A percentile compares a stretch with the other conserved stretches of the same genome.
Conservation (phyloP, 1,140 invertebrate species). For the Diorhabda carinulata region DNA sequence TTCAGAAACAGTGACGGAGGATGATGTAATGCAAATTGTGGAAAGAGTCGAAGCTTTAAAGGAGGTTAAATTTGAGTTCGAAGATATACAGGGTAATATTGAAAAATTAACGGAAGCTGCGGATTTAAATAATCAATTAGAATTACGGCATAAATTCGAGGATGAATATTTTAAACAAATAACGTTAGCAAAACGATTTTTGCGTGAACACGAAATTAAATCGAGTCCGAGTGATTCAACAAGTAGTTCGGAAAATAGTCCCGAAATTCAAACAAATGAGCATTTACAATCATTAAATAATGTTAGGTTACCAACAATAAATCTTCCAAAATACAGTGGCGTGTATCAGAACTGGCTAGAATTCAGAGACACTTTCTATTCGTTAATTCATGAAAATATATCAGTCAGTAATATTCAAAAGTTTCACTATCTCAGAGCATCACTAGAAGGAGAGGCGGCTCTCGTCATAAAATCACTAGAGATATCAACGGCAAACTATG, state of each 20-base stretch:
- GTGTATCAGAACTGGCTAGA: constrained; percentile 10
- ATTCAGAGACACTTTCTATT: constrained; percentile 17
- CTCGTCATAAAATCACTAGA: constrained; percentile 17
- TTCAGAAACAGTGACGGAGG: background rate
- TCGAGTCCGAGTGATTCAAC: constrained; percentile 1
- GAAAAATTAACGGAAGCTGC: background rate
- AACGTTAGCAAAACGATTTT: constrained; percentile 12
- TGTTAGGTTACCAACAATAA: constrained; percentile 15
- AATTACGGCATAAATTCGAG: constrained; percentile 11
- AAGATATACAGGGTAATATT: constrained; percentile 13
- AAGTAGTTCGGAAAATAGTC: background rate
- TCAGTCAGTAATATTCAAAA: constrained; percentile 12
- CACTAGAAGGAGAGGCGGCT: constrained; percentile 19
- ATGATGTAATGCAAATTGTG: background rate
- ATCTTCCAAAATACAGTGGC: constrained; percentile 14
- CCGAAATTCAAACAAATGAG: background rate
- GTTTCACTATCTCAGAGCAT: constrained; percentile 21
- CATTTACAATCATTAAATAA: constrained; percentile 1
- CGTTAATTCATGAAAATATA: constrained; percentile 18
- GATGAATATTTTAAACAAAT: constrained; percentile 8
- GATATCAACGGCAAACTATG: constrained; percentile 21
- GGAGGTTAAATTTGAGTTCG: constrained; percentile 10
- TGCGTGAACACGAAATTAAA: constrained; percentile 5
- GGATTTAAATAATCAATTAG: constrained; percentile 6
- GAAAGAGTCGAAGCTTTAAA: constrained; percentile 8